Conservation (phyloP, 1,140 invertebrate species). For the Ostrea denselamellosa region DNA sequence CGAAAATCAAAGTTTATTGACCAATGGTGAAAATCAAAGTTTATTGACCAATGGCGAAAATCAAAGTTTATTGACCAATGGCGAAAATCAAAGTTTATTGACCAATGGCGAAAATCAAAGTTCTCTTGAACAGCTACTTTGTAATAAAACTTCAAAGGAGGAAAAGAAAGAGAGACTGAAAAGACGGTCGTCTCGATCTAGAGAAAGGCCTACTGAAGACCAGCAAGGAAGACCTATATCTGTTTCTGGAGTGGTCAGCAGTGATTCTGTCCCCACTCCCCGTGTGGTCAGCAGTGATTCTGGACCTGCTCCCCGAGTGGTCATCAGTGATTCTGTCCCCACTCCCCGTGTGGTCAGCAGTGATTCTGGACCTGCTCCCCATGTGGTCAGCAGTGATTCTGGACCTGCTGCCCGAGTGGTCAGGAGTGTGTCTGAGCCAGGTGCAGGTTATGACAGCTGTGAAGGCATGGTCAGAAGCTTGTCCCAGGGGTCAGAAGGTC, state of each 20-base stretch:
- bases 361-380: no score
- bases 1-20: not conserved
- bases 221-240: not conserved
- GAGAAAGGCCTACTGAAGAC: not conserved
- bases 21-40: not conserved
- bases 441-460: not conserved
- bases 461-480: not conserved
- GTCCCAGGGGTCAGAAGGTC: slow-evolving; percentile 4
- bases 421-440: slow-evolving; percentile 3
- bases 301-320: not conserved
- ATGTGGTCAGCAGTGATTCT: not conserved
- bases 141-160: not conserved
- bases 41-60: not conserved
- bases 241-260: not conserved
- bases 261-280: no score
- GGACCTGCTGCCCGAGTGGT: not conserved
- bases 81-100: not conserved
- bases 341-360: not conserved
- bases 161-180: not conserved
- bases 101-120: not conserved
- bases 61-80: not conserved
- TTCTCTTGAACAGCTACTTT: not conserved
- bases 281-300: not conserved
- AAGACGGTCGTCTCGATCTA: not conserved
- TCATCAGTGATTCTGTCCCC: not conserved